Conservation (phyloP, 2,888 invertebrate species). For the Arge pagana region DNA sequence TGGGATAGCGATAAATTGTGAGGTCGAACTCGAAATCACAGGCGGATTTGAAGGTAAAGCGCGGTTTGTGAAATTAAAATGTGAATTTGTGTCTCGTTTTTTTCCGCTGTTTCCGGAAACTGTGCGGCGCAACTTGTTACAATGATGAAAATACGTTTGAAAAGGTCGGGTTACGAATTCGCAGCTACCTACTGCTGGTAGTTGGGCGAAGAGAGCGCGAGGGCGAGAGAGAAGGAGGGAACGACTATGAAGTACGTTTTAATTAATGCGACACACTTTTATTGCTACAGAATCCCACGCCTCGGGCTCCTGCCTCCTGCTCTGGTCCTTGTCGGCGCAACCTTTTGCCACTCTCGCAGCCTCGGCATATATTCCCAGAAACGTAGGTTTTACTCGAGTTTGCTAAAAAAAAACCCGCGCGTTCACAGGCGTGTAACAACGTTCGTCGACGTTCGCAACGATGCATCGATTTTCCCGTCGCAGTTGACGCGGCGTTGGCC, state of each 20-base stretch:
- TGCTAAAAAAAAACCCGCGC: too few species aligned
- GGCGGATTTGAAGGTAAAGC: too few species aligned
- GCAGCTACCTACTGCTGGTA: conserved; percentile 2
- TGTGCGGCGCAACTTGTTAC: conserved; percentile 3
- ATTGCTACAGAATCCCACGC: conserved; percentile 47
- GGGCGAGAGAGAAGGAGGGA: neutral
- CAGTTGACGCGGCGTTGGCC: too few species aligned
- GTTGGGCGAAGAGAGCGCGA: neutral
- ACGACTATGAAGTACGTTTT: conserved; percentile 35
- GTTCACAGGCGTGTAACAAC: too few species aligned
- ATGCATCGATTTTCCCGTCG: too few species aligned
- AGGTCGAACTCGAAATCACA: too few species aligned
- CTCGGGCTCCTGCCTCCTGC: conserved; percentile 38
- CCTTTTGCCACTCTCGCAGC: neutral
- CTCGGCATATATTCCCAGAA: conserved; percentile 12
- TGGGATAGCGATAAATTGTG: too few species aligned
- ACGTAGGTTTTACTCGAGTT: conserved; percentile 15
- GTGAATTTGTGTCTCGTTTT: too few species aligned
- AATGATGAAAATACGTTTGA: conserved; percentile 8
- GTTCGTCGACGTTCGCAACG: too few species aligned
- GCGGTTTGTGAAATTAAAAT: too few species aligned
- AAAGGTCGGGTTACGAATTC: conserved; percentile 11
- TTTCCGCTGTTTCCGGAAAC: too few species aligned
- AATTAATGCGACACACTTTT: conserved; percentile 55
- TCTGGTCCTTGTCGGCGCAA: conserved; percentile 11